A percentile compares a stretch with the other conserved stretches of the same genome.
Conservation (phyloP, 2,797 vertebrate genomes). For the Chelidonichthys spinosus region DNA sequence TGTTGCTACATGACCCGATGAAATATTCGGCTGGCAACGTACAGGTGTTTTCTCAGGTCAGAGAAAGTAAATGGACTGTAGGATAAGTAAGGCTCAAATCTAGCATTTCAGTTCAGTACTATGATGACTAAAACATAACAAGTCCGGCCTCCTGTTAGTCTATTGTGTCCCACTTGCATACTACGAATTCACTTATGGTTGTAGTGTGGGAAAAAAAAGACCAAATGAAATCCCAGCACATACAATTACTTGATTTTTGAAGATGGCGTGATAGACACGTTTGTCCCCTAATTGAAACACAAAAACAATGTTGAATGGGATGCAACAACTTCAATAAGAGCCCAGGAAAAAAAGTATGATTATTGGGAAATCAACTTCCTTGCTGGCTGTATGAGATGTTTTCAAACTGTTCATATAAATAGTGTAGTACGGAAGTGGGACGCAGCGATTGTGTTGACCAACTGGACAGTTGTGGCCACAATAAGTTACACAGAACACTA, state of each 20-base stretch:
- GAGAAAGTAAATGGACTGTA: slow-evolving; percentile 2
- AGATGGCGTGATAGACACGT: neutral
- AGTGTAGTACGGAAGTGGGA: slow-evolving; percentile 35
- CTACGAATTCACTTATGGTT: neutral
- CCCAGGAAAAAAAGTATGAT: neutral
- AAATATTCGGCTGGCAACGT: slow-evolving; percentile 22
- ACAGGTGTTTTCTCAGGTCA: slow-evolving; percentile 15
- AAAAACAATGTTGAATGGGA: neutral
- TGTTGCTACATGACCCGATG: neutral
- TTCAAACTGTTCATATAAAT: neutral
- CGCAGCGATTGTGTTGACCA: slow-evolving; percentile 27
- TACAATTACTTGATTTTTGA: neutral
- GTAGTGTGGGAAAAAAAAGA: neutral
- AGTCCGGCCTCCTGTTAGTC: neutral
- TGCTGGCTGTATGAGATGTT: neutral
- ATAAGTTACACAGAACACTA: slow-evolving; percentile 28
- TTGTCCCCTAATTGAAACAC: neutral
- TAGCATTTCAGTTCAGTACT: slow-evolving; percentile 63
- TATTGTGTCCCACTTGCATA: slow-evolving; percentile 31
- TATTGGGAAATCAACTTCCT: slow-evolving; percentile 2
- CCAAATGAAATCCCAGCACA: neutral
- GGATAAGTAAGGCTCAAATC: slow-evolving; percentile 62
- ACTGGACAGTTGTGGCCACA: slow-evolving; percentile 40
- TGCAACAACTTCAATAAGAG: neutral
- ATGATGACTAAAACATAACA: neutral